These are phyloP conservation scores for Cinclus cinclus DNA, from an alignment of 2,113 vertebrate genomes.

Conservation along the genomic window DNA sequence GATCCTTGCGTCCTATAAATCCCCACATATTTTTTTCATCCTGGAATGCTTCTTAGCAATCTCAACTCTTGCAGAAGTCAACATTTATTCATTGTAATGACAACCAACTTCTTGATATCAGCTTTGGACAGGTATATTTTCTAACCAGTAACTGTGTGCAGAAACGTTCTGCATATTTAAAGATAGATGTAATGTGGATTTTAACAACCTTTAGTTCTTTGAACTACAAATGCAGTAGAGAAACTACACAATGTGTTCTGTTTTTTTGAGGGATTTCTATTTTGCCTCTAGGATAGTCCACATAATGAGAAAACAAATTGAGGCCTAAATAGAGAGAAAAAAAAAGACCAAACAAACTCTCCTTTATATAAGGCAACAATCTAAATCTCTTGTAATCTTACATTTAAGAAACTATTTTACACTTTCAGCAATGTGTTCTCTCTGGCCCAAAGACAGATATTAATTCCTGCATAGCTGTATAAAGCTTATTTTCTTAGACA, in stretches of 20 bases:
- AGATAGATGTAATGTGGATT: background rate
- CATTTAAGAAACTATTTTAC: background rate
- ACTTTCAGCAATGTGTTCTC: background rate
- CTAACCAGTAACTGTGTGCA: background rate
- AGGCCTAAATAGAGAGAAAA: background rate
- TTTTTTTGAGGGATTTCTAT: accelerated
- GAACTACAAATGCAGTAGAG: background rate
- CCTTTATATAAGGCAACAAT: background rate
- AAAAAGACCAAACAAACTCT: background rate
- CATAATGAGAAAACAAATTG: background rate
- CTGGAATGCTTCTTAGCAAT: background rate
- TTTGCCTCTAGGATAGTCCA: background rate
- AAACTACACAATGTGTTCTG: background rate
- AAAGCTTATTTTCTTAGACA: background rate
- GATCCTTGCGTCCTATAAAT: background rate
- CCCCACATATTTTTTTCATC: background rate
- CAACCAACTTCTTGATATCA: background rate
- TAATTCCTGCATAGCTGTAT: background rate
- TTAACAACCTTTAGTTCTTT: background rate
- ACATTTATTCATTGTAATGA: background rate
- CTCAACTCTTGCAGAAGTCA: background rate
- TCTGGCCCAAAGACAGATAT: background rate
- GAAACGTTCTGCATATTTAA: background rate
- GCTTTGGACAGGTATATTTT: background rate
- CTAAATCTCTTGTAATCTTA: background rate